Evolutionary conservation across 2,888 invertebrate genomes (phyloP).

Genomic region (Tetragonula carbonaria): DNA sequence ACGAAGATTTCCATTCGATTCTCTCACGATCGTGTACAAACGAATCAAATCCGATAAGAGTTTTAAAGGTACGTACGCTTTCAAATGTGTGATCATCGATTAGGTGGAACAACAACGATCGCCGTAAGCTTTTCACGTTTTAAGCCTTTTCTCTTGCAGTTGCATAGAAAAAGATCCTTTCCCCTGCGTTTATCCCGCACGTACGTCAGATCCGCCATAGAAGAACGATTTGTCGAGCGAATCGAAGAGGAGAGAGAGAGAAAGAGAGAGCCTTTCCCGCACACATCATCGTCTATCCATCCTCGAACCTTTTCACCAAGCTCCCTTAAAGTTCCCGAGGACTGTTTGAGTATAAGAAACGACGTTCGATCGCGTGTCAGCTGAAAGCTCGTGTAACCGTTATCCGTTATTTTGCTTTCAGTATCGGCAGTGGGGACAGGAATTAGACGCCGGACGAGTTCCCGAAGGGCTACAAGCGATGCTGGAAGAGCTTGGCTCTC

Average conservation of each 20-base stretch:
- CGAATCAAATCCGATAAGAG: not conserved
- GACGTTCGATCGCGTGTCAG: conserved; percentile 26
- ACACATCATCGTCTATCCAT: not conserved
- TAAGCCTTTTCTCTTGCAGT: conserved; percentile 15
- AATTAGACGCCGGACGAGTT: conserved; percentile 91
- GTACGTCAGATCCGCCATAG: not conserved
- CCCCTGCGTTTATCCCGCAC: not conserved
- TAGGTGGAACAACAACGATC: not conserved
- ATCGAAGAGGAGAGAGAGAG: conserved; percentile 6
- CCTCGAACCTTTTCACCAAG: conserved; percentile 29
- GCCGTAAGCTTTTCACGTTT: not conserved
- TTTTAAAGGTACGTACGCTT: conserved; percentile 17
- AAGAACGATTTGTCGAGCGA: not conserved
- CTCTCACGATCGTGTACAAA: not conserved
- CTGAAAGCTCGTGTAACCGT: conserved; percentile 37
- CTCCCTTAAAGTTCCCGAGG: conserved; percentile 20
- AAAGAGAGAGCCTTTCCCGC: not conserved
- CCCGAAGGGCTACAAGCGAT: conserved; percentile 92
- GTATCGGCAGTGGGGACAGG: conserved; percentile 92
- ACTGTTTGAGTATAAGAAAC: conserved; percentile 38
- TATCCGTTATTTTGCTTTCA: conserved; percentile 84
- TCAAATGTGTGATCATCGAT: not conserved
- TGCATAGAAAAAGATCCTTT: not conserved
- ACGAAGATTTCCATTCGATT: not conserved
- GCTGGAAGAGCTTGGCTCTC: conserved; percentile 90